phyloP scores from a whole-genome alignment of 2,888 invertebrate genomes.

The Caenorhabditis imperialis region DNA sequence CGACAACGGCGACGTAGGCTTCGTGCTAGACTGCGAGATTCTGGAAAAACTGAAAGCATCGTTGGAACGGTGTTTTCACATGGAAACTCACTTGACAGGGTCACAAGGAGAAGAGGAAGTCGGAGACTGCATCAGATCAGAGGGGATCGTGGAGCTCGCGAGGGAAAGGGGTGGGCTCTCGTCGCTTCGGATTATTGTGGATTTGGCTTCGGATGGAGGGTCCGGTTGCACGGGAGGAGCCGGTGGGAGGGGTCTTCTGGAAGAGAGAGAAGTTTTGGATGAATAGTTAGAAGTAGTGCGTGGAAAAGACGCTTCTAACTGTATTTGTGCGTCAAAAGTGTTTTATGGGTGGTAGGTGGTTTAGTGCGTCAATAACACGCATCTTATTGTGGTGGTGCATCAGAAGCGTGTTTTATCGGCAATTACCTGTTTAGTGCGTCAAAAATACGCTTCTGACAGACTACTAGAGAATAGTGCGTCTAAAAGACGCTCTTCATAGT shows the following conservation, averaged over 20 bases:
- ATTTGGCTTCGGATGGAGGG: slow-evolving; percentile 23
- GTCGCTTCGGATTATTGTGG: slow-evolving; percentile 1
- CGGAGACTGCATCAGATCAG: slow-evolving; percentile 47
- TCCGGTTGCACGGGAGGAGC: slow-evolving; percentile 3
- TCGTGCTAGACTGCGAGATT: slow-evolving; percentile 53
- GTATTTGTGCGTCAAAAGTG: too few species aligned
- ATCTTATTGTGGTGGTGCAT: too few species aligned
- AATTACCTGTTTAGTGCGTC: too few species aligned
- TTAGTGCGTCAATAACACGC: too few species aligned
- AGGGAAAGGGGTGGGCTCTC: slow-evolving; percentile 38
- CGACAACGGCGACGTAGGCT: slow-evolving; percentile 38
- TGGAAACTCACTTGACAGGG: slow-evolving; percentile 29
- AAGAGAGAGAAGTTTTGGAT: slow-evolving; percentile 1
- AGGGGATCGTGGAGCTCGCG: slow-evolving; percentile 43
- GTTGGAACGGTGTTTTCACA: not conserved
- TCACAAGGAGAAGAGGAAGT: slow-evolving; percentile 13
- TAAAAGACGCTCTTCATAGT: too few species aligned
- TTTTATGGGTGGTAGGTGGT: too few species aligned
- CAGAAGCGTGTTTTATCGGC: too few species aligned
- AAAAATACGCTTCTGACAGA: too few species aligned
- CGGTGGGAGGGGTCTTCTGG: not conserved
- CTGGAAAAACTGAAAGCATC: slow-evolving; percentile 50
- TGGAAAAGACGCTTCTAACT: too few species aligned
- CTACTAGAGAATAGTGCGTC: too few species aligned
- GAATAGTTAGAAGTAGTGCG: too few species aligned